Base-by-base conservation (phyloP, 1,140 invertebrate genomes). In the Euglossa dilemma region DNA sequence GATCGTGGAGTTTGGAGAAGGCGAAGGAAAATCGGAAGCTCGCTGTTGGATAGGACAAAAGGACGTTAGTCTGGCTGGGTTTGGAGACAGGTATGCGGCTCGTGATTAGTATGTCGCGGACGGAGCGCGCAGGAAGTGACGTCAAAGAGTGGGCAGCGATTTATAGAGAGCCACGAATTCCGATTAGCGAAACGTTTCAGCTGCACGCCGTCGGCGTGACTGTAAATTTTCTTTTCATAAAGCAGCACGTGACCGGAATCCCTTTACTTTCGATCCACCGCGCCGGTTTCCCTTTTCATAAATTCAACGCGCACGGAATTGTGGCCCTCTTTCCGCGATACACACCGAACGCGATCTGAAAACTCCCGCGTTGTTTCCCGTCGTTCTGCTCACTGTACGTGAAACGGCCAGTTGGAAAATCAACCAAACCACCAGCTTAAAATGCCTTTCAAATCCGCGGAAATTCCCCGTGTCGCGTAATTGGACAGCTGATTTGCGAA, bases 91-190 rank as follows among this genome's bases (percentile, higher is more conserved):
- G 87, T 82, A 87, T 79, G 71, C 77, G 70, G 36, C 71, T 83
- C 59, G 80, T 85, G 83, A 91, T 92, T 91, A 90, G 89, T 92
- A 91, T 91, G 89, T 87, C 74, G 70, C 25, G 54, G 75, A 28
- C 72, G 80, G 78, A 80, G 66, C 81, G 59, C 57, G 45, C 82
- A 83, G 86, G 85, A 92, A 90, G 85, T 90, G 89, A 92, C 90
- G 88, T 91, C 88, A 90, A 74, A 64, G 28, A 78, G 74, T 76
- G 81, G 81, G 74, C 69, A 75, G 69, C 87, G 87, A 87, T 86
- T 88, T 88, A 88, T 84, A 88, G 80, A 85, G 71, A 76, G 75
- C 79, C 73, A 69, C 69, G 54, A 89, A 89, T 89, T 78, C 85
- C 78, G 85, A 87, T 86, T 79, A 84, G 74, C 57, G 72, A 87